Evolutionary conservation across 2,888 invertebrate genomes (phyloP), one percentile per base, ranked within the genome.

Genomic region (Latrodectus elegans): DNA sequence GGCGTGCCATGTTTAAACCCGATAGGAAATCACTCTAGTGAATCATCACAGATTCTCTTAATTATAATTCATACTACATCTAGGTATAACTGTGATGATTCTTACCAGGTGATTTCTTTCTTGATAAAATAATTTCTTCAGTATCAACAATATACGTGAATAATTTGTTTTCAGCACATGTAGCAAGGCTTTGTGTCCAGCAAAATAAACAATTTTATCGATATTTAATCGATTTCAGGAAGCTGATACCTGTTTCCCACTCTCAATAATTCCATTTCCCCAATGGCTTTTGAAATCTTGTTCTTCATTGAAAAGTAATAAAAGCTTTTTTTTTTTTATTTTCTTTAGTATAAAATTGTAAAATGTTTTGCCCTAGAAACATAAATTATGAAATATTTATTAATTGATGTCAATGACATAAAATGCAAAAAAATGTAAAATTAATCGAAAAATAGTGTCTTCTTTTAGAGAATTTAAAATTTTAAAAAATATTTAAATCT

Each of bases 81-180:
- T 60, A 60, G 15, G 15, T 15, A n/a, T 8, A 60, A 60, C 60
- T 15, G 60, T 60, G 60, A 60, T 15, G 12, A 60, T 60, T 60
- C 12, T 12, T n/a, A 60, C 60, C 0, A n/a, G 6, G 60, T 60
- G 60, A 15, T 60, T n/a, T 60, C n/a, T 60, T 60, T 64, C 11
- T 65, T 38, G 38, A 38, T 38, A 38, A 38, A 38, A 38, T 38
- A 38, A 38, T 38, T 38, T 78, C 26, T 64, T 84, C 72, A 60
- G 73, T 73, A 55, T 84, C 81, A 67, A 53, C 73, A 73, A 52
- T 72, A 73, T 65, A 77, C 22, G 71, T 73, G 52, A 74, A 64
- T 64, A 67, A 78, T 73, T 84, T 84, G 64, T 67, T 60, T 76
- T 83, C 76, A 55, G 84, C 78, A 78, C 72, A 77, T 73, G 52